Conservation (phyloP, 2,797 vertebrate genomes). For the Schizopygopsis pylzovi region DNA sequence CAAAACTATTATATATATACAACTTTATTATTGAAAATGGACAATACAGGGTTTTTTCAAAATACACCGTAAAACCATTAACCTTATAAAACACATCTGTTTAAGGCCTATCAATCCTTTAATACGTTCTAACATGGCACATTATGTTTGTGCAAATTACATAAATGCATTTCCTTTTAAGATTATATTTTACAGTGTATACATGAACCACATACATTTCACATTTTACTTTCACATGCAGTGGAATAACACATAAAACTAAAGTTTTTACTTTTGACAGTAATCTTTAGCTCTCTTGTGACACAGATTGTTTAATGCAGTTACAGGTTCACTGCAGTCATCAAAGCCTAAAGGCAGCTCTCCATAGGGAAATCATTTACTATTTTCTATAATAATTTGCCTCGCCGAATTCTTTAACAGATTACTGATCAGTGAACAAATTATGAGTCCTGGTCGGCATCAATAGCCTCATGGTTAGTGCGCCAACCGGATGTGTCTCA, state of each 20-base stretch:
- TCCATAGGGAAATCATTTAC: neutral
- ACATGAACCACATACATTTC: neutral
- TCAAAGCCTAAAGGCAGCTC: slow-evolving; percentile 8
- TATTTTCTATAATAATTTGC: neutral
- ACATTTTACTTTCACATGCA: neutral
- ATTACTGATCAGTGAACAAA: slow-evolving; percentile 2
- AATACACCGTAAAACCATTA: slow-evolving; percentile 31
- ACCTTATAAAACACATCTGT: neutral
- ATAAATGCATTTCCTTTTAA: slow-evolving; percentile 2
- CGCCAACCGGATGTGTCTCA: too few relatives aligned
- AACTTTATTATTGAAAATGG: slow-evolving; percentile 27
- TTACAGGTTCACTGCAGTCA: neutral
- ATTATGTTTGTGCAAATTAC: slow-evolving; percentile 21
- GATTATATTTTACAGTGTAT: slow-evolving; percentile 25
- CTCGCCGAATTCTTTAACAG: neutral
- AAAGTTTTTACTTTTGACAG: neutral
- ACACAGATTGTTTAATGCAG: slow-evolving; percentile 3
- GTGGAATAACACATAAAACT: slow-evolving; percentile 37
- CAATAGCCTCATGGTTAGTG: too few relatives aligned
- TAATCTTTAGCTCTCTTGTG: slow-evolving; percentile 10
- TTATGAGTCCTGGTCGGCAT: neutral
- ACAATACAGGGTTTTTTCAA: neutral
- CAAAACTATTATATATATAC: slow-evolving; percentile 6
- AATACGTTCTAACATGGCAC: neutral
- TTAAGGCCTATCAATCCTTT: neutral